A percentile compares a stretch with the other conserved stretches of the same genome.
Conservation (phyloP, 2,113 vertebrate species). For the Channa maculata region DNA sequence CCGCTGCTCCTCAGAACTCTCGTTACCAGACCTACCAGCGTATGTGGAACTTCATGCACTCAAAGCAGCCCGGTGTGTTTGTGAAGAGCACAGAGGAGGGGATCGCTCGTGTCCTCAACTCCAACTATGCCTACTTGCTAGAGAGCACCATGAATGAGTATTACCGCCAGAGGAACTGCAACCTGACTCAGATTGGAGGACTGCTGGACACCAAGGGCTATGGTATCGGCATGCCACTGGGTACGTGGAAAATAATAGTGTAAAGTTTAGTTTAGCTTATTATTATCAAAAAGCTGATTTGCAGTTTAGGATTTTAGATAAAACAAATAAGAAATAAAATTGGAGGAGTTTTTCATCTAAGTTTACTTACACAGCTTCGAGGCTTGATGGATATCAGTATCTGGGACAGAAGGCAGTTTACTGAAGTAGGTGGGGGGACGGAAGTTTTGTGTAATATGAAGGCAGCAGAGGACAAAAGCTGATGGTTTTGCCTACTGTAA, state of each 20-base stretch:
- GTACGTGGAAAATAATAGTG: slow-evolving; percentile 75
- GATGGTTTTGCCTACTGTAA: slow-evolving; percentile 20
- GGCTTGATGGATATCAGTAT: background rate
- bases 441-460: slow-evolving; percentile 34
- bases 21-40: slow-evolving; percentile 99
- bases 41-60: slow-evolving; percentile 99
- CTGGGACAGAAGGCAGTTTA: slow-evolving; percentile 12
- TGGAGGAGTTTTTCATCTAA: background rate
- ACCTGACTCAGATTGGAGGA: slow-evolving; percentile 98
- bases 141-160: slow-evolving; percentile 99
- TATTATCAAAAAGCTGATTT: no score
- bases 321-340: no score
- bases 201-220: slow-evolving; percentile 99
- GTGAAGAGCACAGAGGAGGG: slow-evolving; percentile 99
- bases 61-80: slow-evolving; percentile 97
- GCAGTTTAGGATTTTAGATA: no score
- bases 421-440: background rate
- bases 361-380: background rate
- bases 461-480: slow-evolving; percentile 21
- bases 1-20: slow-evolving; percentile 88
- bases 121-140: slow-evolving; percentile 97
- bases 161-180: slow-evolving; percentile 97
- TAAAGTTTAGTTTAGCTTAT: no score
- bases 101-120: slow-evolving; percentile 95
- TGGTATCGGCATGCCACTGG: slow-evolving; percentile 97